These are phyloP conservation scores for Microplitis manilae DNA, from an alignment of 2,888 invertebrate genomes.

Conservation along the genomic window DNA sequence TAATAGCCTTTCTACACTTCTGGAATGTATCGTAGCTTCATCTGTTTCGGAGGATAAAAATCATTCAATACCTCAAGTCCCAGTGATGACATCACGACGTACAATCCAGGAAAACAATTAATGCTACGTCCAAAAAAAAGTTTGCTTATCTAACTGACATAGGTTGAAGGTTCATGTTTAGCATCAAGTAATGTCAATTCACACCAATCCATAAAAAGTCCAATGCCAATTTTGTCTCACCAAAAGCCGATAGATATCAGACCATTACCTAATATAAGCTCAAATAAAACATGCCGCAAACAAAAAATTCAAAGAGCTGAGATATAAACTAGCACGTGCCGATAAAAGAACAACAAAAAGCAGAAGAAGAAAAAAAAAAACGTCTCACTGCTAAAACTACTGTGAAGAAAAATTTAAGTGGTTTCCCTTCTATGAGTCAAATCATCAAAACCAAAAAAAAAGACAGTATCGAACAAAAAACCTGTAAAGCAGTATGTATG, in stretches of 20 bases:
- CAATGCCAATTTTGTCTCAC: not conserved
- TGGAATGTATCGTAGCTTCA: no score
- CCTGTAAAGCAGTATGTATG: not conserved
- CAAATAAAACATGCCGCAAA: not conserved
- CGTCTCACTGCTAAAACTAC: no score
- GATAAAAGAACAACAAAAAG: not conserved
- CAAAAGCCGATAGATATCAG: not conserved
- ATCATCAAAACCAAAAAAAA: no score
- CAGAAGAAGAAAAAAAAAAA: not conserved
- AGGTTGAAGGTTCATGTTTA: not conserved
- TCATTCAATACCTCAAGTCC: no score
- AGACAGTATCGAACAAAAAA: not conserved
- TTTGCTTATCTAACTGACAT: no score
- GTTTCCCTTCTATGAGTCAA: no score
- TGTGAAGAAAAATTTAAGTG: no score
- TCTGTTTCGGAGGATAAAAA: no score
- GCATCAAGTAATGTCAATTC: not conserved
- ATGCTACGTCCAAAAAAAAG: no score
- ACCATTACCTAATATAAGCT: not conserved
- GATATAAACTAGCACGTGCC: not conserved
- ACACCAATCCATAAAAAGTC: not conserved
- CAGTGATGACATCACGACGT: no score
- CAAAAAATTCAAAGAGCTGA: not conserved
- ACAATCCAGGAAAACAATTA: no score
- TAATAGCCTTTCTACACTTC: not conserved